These are phyloP conservation scores for Chelmon rostratus DNA, from an alignment of 2,797 vertebrate species.

Conservation along the genomic window DNA sequence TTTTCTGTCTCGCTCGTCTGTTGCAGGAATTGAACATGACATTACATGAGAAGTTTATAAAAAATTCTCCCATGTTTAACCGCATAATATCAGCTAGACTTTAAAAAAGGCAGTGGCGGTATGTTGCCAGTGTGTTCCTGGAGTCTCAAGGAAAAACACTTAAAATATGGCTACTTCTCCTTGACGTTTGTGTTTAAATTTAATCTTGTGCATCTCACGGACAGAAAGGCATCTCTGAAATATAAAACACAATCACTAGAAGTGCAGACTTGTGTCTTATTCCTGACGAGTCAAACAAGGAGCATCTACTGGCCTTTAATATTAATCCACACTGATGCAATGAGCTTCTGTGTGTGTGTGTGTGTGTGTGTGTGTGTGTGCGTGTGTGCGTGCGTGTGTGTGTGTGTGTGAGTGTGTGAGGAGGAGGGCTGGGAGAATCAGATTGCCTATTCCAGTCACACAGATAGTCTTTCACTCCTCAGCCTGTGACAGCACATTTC, in stretches of 20 bases:
- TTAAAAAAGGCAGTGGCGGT: neutral
- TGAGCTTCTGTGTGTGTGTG: slow-evolving; percentile 36
- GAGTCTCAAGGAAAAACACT: slow-evolving; percentile 1
- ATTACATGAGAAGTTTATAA: slow-evolving; percentile 20
- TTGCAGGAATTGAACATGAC: slow-evolving; percentile 21
- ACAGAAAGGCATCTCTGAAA: slow-evolving; percentile 25
- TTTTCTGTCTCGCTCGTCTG: neutral
- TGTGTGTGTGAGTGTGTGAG: neutral
- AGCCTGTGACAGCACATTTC: slow-evolving; percentile 89
- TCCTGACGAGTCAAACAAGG: slow-evolving; percentile 41
- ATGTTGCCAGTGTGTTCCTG: neutral
- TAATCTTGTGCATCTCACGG: neutral
- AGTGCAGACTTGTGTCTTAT: slow-evolving; percentile 45
- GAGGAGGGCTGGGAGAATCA: slow-evolving; percentile 52
- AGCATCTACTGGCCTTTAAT: slow-evolving; percentile 42
- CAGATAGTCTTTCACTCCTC: slow-evolving; percentile 86
- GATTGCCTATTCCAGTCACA: slow-evolving; percentile 93
- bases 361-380: slow-evolving; percentile 18
- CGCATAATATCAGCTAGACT: slow-evolving; percentile 6
- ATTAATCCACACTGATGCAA: slow-evolving; percentile 53
- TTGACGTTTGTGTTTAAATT: slow-evolving; percentile 19
- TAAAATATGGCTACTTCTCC: slow-evolving; percentile 1
- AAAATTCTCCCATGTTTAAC: slow-evolving; percentile 18
- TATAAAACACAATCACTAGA: slow-evolving; percentile 31
- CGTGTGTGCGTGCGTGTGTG: slow-evolving; percentile 15